Evolutionary conservation across 2,797 vertebrate genomes (phyloP), one percentile per base, ranked within the genome.

Genomic region (Austrolebias charrua): DNA sequence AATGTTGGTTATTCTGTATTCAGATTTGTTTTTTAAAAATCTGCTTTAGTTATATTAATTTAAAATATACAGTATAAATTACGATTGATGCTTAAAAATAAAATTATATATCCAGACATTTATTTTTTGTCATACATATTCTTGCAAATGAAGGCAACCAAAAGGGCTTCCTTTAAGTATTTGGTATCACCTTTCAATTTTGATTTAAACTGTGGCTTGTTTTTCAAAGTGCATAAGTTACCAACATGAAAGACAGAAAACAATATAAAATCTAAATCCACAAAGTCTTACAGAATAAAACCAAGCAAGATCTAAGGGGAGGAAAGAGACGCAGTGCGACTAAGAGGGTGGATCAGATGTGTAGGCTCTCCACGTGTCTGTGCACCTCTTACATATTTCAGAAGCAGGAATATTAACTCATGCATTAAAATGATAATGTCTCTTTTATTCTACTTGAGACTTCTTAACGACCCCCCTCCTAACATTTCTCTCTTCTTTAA

Each of bases 391-490:
- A 61, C 69, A 67, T 71, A 63, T 63, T 79, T 81, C 63, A 76
- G 3, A 62, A 68, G 78, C 67, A 72, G 57, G 53, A 57, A 59
- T 84, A 77, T 83, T 81, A 80, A 77, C 62, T 71, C 55, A 31
- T 63, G 75, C 75, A 80, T 86, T 86, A 78, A 71, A 74, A 70
- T 70, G 71, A 80, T 86, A 80, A 83, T 80, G 43, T 66, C 56
- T 81, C 48, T 67, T 81, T 79, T 70, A 70, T 82, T 80, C 71
- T 75, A 60, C 70, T n/a, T 55, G 63, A 78, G 80, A 77, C 65
- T 71, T 69, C 53, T 71, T 81, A 87, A 85, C 85, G 81, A 81
- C 58, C 69, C 73, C 43, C 56, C 15, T 68, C 55, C 60, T 10
- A 2, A 59, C 5, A 55, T 68, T 68, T 71, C 60, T 51, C 63